Evolutionary conservation across 2,113 vertebrate genomes (phyloP).

Genomic region (Lophochroa leadbeateri): DNA sequence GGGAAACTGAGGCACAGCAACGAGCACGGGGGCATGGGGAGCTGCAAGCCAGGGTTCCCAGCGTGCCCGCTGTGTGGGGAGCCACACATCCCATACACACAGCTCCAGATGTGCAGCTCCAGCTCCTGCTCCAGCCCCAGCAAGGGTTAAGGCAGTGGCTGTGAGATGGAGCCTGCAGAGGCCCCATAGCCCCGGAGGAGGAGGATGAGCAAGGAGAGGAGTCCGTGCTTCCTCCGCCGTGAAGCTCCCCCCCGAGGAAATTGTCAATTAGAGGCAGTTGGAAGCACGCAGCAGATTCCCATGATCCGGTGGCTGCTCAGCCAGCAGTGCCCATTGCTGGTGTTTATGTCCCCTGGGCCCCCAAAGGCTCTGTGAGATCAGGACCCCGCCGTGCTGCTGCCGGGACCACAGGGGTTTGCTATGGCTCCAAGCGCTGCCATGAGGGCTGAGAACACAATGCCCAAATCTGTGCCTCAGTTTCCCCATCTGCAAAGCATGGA

Average conservation of each 20-base stretch:
- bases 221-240: background rate
- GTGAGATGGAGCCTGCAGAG: background rate
- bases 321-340: background rate
- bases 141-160: slow-evolving; percentile 32
- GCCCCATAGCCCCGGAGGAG: slow-evolving; percentile 4
- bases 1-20: slow-evolving; percentile 3
- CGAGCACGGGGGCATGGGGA: rapidly evolving
- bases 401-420: background rate
- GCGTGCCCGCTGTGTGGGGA: rapidly evolving
- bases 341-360: background rate
- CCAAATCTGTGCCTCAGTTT: background rate
- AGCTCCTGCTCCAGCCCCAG: background rate
- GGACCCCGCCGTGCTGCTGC: background rate
- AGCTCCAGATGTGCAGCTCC: rapidly evolving
- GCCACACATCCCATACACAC: rapidly evolving
- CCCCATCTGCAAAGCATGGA: background rate
- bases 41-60: background rate
- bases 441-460: background rate
- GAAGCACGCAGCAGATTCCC: slow-evolving; percentile 38
- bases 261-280: slow-evolving; percentile 17
- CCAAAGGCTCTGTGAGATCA: background rate
- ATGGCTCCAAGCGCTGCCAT: background rate
- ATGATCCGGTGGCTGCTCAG: slow-evolving; percentile 5
- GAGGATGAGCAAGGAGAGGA: background rate
- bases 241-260: slow-evolving; percentile 4